Conservation (phyloP, 2,888 invertebrate genomes). For the Athripsodes cinereus region DNA sequence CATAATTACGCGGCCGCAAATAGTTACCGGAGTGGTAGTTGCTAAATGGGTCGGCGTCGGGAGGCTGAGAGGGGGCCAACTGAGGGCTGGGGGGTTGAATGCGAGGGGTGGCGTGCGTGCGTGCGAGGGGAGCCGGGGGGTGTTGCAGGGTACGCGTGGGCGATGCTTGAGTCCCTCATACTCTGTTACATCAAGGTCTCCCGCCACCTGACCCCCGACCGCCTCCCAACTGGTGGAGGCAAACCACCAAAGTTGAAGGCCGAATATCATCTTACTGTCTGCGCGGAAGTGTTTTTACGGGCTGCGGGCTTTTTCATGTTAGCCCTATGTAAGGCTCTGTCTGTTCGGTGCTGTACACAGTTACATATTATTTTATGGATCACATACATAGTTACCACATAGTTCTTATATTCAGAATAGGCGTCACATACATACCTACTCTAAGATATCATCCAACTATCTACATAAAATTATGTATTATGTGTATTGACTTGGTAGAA, state of each 20-base stretch:
- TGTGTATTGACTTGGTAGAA: too few species aligned
- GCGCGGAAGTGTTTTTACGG: constrained; percentile 26
- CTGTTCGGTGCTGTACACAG: not conserved
- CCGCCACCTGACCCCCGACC: constrained; percentile 33
- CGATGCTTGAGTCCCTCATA: constrained; percentile 35
- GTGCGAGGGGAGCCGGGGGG: constrained; percentile 31
- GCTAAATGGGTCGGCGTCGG: constrained; percentile 17
- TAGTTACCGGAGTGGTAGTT: constrained; percentile 24
- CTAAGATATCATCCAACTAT: too few species aligned
- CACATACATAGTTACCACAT: too few species aligned
- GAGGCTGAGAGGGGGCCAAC: constrained; percentile 38
- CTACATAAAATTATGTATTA: too few species aligned
- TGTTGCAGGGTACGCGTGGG: constrained; percentile 45
- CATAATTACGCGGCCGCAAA: constrained; percentile 27
- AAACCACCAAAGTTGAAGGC: constrained; percentile 26
- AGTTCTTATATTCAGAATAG: not conserved
- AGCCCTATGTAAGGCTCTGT: not conserved
- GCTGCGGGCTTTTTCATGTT: constrained; percentile 10
- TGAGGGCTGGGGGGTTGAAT: constrained; percentile 45
- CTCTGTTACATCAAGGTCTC: constrained; percentile 28
- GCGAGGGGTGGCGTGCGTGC: constrained; percentile 46
- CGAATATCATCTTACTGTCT: constrained; percentile 27
- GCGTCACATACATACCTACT: not conserved
- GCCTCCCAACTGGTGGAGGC: constrained; percentile 31
- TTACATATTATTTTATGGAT: not conserved